A percentile compares a stretch with the other conserved stretches of the same genome.
phyloP scores from a whole-genome alignment of 2,888 invertebrate species.

The Julus scandinavius region DNA sequence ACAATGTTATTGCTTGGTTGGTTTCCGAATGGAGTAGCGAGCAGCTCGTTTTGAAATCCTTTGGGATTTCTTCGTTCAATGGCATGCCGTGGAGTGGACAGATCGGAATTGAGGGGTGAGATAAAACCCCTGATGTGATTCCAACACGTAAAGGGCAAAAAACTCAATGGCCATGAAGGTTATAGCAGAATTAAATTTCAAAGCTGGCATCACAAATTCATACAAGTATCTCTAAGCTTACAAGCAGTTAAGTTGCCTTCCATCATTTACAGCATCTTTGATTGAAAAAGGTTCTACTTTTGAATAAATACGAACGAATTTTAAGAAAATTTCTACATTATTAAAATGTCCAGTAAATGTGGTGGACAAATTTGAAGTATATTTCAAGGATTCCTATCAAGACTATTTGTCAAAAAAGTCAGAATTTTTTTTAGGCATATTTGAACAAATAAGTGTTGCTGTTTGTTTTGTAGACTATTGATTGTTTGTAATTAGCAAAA shows the following conservation, averaged over 20 bases:
- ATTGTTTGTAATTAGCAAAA: too few relatives aligned
- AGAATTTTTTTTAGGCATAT: too few relatives aligned
- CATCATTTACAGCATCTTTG: too few relatives aligned
- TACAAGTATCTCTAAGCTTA: neutral
- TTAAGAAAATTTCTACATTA: too few relatives aligned
- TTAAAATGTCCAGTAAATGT: too few relatives aligned
- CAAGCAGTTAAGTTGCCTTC: neutral
- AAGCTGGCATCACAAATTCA: neutral
- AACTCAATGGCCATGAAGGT: neutral
- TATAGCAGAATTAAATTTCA: neutral
- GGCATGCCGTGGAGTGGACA: constrained; percentile 28
- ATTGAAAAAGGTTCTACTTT: too few relatives aligned
- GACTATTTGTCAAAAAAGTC: too few relatives aligned
- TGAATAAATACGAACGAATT: too few relatives aligned
- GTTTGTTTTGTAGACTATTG: too few relatives aligned
- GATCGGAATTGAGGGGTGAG: neutral
- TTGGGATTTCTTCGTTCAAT: neutral
- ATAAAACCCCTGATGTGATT: neutral
- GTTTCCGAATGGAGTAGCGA: constrained; percentile 28
- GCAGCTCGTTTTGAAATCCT: constrained; percentile 29
- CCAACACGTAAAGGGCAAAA: neutral
- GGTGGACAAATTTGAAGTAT: too few relatives aligned
- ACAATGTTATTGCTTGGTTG: constrained; percentile 29
- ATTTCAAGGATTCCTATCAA: too few relatives aligned
- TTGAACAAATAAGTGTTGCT: too few relatives aligned